phyloP scores from a whole-genome alignment of 2,113 vertebrate species.

The Eolophus roseicapilla region DNA sequence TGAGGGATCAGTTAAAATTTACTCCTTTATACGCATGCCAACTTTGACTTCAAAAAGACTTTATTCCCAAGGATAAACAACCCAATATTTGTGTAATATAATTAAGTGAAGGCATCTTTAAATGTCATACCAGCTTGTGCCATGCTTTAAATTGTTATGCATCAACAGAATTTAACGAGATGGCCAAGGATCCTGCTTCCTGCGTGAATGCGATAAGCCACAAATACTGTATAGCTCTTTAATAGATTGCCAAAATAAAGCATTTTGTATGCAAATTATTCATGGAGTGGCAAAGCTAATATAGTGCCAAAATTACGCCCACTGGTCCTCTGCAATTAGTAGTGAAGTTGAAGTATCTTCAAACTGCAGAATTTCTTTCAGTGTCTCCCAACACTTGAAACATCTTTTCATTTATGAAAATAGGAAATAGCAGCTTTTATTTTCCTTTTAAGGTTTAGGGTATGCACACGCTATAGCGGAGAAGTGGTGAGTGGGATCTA shows the following conservation, averaged over 20 bases:
- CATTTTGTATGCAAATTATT: conserved; percentile 99
- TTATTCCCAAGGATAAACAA: conserved; percentile 99
- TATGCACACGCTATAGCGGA: neutral
- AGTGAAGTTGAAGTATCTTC: conserved; percentile 86
- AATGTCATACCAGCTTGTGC: conserved; percentile 99
- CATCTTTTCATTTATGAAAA: conserved; percentile 73
- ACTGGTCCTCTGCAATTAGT: conserved; percentile 98
- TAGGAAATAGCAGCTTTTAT: conserved; percentile 66
- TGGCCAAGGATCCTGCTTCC: conserved; percentile 98
- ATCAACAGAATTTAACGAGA: conserved; percentile 99
- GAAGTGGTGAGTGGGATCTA: conserved; percentile 35
- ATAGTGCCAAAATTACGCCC: conserved; percentile 87
- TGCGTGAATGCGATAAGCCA: conserved; percentile 98
- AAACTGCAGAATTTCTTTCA: conserved; percentile 76
- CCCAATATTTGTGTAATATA: conserved; percentile 99
- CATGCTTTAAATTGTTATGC: conserved; percentile 99
- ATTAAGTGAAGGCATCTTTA: conserved; percentile 99
- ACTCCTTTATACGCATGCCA: conserved; percentile 92
- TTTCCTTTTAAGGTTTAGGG: conserved; percentile 57
- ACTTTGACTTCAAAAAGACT: conserved; percentile 98
- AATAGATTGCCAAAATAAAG: conserved; percentile 99
- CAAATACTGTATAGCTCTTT: conserved; percentile 99
- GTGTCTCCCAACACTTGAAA: conserved; percentile 72
- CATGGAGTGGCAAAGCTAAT: conserved; percentile 99
- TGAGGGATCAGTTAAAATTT: conserved; percentile 82